Percentiles rank a stretch among this genome's conserved stretches.
Evolutionary conservation across 2,888 invertebrate genomes (phyloP).

Genomic region (Aspidiotus rigidus): DNA sequence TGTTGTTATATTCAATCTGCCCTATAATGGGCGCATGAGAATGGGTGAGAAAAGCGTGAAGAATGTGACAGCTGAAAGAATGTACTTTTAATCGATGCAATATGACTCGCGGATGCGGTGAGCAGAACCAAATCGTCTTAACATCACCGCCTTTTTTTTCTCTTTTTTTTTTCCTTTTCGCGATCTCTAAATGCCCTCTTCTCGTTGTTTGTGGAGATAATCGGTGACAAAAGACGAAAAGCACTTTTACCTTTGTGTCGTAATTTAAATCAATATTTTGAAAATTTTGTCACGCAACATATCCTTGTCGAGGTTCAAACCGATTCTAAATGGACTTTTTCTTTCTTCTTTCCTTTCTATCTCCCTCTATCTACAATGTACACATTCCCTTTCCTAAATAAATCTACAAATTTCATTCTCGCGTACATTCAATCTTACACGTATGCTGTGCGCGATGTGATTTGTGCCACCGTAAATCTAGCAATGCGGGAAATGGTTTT

Average conservation of each 20-base stretch:
- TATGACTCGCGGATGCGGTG: neutral
- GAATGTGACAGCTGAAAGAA: slow-evolving; percentile 31
- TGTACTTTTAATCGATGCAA: slow-evolving; percentile 27
- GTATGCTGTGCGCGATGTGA: no score
- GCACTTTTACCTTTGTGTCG: slow-evolving; percentile 8
- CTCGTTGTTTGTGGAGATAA: slow-evolving; percentile 1
- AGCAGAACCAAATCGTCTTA: neutral
- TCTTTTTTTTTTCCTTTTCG: neutral
- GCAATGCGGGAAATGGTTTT: neutral
- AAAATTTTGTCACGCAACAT: slow-evolving; percentile 31
- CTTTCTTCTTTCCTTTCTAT: no score
- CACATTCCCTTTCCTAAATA: neutral
- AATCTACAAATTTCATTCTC: neutral
- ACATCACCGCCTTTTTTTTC: neutral
- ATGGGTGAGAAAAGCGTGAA: slow-evolving; percentile 24
- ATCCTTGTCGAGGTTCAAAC: slow-evolving; percentile 14
- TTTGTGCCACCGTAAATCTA: neutral
- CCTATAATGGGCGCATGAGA: slow-evolving; percentile 14
- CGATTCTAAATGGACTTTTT: slow-evolving; percentile 22
- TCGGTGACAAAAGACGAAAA: neutral
- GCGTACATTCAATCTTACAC: no score
- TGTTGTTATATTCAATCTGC: no score
- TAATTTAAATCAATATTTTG: slow-evolving; percentile 31
- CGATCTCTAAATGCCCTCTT: slow-evolving; percentile 3
- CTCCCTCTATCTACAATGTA: neutral